Evolutionary conservation across 2,888 invertebrate species (phyloP).

Genomic region (Carcina quercana): DNA sequence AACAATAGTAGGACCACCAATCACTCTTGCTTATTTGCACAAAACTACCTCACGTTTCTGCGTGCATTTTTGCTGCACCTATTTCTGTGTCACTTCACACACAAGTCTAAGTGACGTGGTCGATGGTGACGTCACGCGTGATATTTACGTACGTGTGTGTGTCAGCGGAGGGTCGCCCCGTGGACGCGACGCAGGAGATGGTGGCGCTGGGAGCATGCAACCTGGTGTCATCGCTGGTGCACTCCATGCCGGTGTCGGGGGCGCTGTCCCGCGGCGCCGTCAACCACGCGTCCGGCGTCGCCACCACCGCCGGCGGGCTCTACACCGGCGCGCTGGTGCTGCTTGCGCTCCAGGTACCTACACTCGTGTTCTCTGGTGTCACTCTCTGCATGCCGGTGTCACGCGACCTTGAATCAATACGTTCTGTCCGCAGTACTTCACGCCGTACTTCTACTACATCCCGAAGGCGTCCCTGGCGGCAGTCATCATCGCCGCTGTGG

Average conservation of each 20-base stretch:
- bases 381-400: not conserved
- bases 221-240: slow-evolving; percentile 89
- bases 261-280: slow-evolving; percentile 93
- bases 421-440: slow-evolving; percentile 78
- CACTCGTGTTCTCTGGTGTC: no score
- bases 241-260: slow-evolving; percentile 93
- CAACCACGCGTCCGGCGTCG: slow-evolving; percentile 94
- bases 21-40: no score
- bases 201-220: slow-evolving; percentile 91
- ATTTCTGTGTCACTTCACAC: no score
- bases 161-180: slow-evolving; percentile 81
- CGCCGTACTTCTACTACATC: slow-evolving; percentile 87
- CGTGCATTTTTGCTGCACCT: no score
- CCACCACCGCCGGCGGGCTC: slow-evolving; percentile 89
- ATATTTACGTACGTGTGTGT: not conserved
- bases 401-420: not conserved
- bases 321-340: slow-evolving; percentile 80
- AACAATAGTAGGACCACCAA: no score
- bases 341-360: slow-evolving; percentile 57
- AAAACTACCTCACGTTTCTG: no score
- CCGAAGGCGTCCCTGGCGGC: slow-evolving; percentile 87
- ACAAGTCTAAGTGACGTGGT: no score
- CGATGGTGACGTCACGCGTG: no score
- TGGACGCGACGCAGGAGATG: slow-evolving; percentile 94
- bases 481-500: slow-evolving; percentile 89